phyloP scores from a whole-genome alignment of 2,888 invertebrate species.

The Cataglyphis altisquamis region DNA sequence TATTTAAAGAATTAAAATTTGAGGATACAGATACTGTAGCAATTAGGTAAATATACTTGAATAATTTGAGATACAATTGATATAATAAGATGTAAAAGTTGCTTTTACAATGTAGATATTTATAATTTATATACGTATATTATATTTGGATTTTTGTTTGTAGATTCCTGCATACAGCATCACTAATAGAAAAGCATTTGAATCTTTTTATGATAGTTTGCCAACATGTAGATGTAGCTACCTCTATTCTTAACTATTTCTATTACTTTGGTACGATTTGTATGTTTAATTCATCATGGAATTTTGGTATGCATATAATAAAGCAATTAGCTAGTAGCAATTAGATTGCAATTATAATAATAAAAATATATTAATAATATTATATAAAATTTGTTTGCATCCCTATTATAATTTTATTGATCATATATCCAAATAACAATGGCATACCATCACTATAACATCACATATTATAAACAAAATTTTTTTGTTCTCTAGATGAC shows the following conservation, averaged over 20 bases:
- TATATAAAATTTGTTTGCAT: neutral
- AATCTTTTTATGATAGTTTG: neutral
- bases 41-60: constrained; percentile 7
- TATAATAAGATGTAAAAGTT: neutral
- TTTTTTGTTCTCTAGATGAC: neutral
- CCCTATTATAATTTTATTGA: neutral
- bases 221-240: constrained; percentile 2
- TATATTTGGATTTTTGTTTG: neutral
- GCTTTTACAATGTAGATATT: neutral
- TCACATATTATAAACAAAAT: neutral
- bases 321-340: neutral
- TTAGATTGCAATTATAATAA: no score
- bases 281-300: no score
- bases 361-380: neutral
- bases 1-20: neutral
- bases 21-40: neutral
- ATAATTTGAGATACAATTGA: neutral
- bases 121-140: no score
- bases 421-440: neutral
- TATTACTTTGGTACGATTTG: neutral
- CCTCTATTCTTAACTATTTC: neutral
- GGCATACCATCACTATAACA: neutral
- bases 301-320: neutral
- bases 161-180: constrained; percentile 6
- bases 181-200: neutral